Evolutionary conservation across 2,888 invertebrate genomes (phyloP).

Genomic region (Nomada ferruginata): DNA sequence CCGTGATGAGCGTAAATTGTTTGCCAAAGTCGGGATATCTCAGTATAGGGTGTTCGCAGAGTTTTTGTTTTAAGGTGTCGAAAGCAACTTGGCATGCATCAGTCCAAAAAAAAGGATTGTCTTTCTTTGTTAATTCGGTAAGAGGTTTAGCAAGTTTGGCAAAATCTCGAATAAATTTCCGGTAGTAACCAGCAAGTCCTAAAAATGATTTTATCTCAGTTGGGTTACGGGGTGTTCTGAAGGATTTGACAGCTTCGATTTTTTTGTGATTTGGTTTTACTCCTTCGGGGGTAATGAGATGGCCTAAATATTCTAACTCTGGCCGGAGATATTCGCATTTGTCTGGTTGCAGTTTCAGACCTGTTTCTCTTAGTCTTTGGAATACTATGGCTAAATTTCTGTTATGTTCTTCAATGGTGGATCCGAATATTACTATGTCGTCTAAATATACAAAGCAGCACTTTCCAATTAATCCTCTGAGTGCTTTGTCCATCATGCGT

Average conservation of each 20-base stretch:
- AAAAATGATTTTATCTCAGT: neutral
- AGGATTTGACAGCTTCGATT: neutral
- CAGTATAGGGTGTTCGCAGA: neutral
- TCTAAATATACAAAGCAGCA: constrained; percentile 32
- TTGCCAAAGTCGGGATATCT: neutral
- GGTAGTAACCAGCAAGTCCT: neutral
- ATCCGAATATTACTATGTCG: constrained; percentile 23
- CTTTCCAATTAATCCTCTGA: constrained; percentile 3
- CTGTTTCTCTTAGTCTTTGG: neutral
- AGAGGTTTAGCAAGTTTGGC: no score
- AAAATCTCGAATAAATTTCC: no score
- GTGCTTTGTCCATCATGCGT: constrained; percentile 17
- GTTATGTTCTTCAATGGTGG: constrained; percentile 10
- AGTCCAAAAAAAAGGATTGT: neutral
- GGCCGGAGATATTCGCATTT: no score
- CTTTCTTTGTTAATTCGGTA: no score
- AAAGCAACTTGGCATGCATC: neutral
- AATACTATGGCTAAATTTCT: neutral
- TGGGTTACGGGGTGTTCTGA: neutral
- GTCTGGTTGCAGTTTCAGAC: neutral
- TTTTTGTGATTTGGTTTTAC: neutral
- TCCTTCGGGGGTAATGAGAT: neutral
- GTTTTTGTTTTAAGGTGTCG: neutral
- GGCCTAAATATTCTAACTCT: no score
- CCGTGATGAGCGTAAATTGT: no score